phyloP scores from a whole-genome alignment of 1,140 invertebrate species.

The Pollicipes pollicipes region DNA sequence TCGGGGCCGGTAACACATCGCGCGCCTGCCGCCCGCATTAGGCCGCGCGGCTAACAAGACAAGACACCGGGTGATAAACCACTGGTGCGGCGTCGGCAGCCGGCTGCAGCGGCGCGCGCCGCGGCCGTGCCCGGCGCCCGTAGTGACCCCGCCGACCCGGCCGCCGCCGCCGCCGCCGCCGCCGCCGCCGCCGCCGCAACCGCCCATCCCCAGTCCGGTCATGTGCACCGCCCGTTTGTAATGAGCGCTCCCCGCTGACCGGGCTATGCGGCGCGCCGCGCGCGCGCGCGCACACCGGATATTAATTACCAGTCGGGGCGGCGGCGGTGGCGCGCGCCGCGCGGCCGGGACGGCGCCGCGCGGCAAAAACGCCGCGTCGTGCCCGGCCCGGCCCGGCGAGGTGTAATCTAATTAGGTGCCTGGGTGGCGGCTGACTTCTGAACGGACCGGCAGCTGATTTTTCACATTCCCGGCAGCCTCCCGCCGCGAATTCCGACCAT shows the following conservation, averaged over 20 bases:
- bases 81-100: no score
- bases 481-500: background rate
- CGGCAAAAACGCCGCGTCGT: background rate
- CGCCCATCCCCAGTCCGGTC: background rate
- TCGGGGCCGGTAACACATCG: no score
- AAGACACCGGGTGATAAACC: no score
- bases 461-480: background rate
- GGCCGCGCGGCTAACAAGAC: no score
- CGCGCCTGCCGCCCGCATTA: no score
- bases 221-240: background rate
- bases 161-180: no score
- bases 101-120: no score
- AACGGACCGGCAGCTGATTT: background rate
- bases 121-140: no score
- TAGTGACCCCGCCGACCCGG: no score
- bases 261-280: background rate
- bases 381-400: background rate
- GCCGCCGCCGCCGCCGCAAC: no score
- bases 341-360: no score
- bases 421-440: background rate
- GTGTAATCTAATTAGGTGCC: conserved; percentile 1
- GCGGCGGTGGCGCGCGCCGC: no score
- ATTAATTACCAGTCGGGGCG: background rate
- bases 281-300: background rate
- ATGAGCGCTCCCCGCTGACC: background rate